A percentile compares a stretch with the other conserved stretches of the same genome.
Conservation (phyloP, 2,888 invertebrate genomes). For the Leucophenga maculata region DNA sequence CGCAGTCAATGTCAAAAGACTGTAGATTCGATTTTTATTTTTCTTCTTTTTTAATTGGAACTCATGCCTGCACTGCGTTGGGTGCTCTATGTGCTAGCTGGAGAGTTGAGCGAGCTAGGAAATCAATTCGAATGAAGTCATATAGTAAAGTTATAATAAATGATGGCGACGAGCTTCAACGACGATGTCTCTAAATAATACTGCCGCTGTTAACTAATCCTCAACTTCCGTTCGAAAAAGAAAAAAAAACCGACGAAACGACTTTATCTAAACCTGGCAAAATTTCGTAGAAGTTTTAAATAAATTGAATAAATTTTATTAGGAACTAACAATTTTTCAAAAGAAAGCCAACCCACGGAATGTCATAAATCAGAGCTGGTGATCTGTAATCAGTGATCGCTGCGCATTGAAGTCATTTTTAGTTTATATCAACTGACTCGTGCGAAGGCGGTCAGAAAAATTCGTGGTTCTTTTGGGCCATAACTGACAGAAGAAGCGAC, state of each 20-base stretch:
- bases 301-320: background rate
- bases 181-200: background rate
- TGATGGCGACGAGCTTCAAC: background rate
- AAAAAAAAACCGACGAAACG: too few species aligned
- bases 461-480: too few species aligned
- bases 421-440: too few species aligned
- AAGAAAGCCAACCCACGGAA: background rate
- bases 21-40: background rate
- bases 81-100: background rate
- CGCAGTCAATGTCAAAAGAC: background rate
- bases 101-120: background rate
- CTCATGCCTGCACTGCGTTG: background rate
- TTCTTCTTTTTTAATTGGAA: too few species aligned
- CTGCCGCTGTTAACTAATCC: background rate
- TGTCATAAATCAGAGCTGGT: background rate
- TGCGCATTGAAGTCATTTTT: background rate
- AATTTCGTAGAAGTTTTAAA: background rate
- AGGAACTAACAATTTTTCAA: background rate
- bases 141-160: background rate
- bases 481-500: too few species aligned
- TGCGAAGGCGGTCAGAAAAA: too few species aligned
- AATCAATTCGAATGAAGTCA: background rate
- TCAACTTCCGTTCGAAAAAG: background rate
- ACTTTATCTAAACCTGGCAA: background rate
- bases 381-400: background rate